Percentiles rank a stretch among this genome's conserved stretches.
Conservation (phyloP, 2,888 invertebrate species). For the Habroteleia sp. region DNA sequence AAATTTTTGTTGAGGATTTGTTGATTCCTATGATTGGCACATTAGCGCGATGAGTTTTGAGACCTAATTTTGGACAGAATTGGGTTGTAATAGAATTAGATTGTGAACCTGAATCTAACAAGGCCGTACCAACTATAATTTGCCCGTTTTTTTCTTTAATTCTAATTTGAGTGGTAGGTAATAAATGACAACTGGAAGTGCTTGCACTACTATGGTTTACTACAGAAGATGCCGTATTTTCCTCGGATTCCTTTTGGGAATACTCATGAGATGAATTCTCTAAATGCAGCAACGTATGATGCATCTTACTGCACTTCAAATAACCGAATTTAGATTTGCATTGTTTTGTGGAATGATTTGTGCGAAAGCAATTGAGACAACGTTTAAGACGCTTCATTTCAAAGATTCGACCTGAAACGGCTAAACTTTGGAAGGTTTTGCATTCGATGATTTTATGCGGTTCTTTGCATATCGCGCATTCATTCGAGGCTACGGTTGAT, state of each 20-base stretch:
- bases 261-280: no score
- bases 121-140: not conserved
- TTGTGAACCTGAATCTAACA: not conserved
- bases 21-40: not conserved
- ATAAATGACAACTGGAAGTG: not conserved
- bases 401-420: no score
- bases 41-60: not conserved
- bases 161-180: no score
- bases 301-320: no score
- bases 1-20: not conserved
- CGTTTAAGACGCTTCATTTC: no score
- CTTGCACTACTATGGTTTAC: no score
- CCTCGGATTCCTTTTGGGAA: no score
- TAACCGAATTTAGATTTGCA: no score
- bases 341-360: no score
- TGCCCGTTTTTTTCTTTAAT: no score
- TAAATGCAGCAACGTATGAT: not conserved
- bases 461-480: not conserved
- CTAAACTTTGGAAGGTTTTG: no score
- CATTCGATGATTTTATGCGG: constrained; percentile 1
- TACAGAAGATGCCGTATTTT: no score
- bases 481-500: not conserved
- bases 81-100: not conserved
- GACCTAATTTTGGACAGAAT: not conserved
- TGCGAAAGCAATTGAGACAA: constrained; percentile 50